Percentiles rank a stretch among this genome's conserved stretches.
phyloP scores from a whole-genome alignment of 1,140 invertebrate species.

The Pseudomyrmex cubaensis region DNA sequence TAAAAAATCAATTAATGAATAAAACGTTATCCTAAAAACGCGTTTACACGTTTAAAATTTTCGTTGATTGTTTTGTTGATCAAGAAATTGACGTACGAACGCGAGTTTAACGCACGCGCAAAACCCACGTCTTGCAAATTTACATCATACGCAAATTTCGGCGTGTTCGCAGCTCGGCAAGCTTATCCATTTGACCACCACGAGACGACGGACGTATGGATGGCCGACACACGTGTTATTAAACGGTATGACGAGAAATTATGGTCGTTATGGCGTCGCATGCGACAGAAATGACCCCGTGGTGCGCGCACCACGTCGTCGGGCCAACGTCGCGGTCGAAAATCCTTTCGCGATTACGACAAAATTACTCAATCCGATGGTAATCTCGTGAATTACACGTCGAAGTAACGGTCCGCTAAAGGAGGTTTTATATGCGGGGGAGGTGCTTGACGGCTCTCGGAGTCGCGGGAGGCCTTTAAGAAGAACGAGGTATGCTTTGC shows the following conservation, averaged over 20 bases:
- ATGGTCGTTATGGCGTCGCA: slow-evolving; percentile 40
- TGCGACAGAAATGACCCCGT: slow-evolving; percentile 2
- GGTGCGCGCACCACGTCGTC: background rate
- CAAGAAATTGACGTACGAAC: no score
- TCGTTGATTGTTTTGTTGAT: no score
- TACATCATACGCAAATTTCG: background rate
- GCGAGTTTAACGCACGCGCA: no score
- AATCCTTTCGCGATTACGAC: slow-evolving; percentile 38
- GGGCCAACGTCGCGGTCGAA: background rate
- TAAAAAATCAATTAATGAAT: no score
- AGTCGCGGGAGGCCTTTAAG: background rate
- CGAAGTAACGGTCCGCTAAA: slow-evolving; percentile 22
- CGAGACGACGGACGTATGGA: background rate
- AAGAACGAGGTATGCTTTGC: slow-evolving; percentile 58
- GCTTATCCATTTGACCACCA: background rate
- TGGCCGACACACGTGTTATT: slow-evolving; percentile 21
- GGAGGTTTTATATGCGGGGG: background rate
- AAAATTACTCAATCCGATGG: slow-evolving; percentile 70
- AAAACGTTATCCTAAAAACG: no score
- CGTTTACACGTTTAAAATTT: no score
- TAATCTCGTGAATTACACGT: slow-evolving; percentile 62
- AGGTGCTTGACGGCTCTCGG: background rate
- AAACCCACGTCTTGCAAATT: background rate
- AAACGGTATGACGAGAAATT: slow-evolving; percentile 48
- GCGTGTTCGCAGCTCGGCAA: slow-evolving; percentile 3